Percentiles rank a stretch among this genome's conserved stretches.
phyloP scores from a whole-genome alignment of 2,797 vertebrate species.

The Amazonetta brasiliensis region DNA sequence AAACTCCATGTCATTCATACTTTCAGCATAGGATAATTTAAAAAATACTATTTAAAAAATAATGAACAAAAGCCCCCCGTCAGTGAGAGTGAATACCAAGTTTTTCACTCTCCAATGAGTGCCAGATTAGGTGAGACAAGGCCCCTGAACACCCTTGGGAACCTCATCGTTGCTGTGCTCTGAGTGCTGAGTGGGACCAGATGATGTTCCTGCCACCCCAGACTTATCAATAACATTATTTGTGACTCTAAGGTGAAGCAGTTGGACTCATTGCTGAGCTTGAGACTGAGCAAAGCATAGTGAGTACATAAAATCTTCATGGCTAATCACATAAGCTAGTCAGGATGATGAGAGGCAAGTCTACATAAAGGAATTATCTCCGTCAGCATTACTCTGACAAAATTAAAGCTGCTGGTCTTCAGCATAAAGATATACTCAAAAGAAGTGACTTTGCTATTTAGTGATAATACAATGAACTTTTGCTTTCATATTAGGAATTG shows the following conservation, averaged over 20 bases:
- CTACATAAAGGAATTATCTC: not conserved
- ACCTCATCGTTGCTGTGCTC: not conserved
- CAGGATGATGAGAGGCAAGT: not conserved
- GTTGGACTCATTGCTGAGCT: not conserved
- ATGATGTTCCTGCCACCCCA: not conserved
- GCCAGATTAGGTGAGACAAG: not conserved
- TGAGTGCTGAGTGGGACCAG: rapidly evolving
- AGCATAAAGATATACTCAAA: not conserved
- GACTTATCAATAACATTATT: rapidly evolving
- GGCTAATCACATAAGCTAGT: not conserved
- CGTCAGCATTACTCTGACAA: not conserved
- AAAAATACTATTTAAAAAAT: not conserved
- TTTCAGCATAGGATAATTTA: not conserved
- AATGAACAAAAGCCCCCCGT: not conserved
- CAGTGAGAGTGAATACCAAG: not conserved
- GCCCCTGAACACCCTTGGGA: not conserved
- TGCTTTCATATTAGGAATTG: not conserved
- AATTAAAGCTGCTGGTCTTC: not conserved
- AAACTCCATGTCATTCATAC: not conserved
- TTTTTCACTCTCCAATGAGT: not conserved
- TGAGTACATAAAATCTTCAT: not conserved
- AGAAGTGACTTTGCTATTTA: not conserved
- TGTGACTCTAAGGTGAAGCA: not conserved
- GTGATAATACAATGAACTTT: not conserved
- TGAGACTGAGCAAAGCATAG: not conserved